Evolutionary conservation across 2,888 invertebrate genomes (phyloP).

Genomic region (Lithophane ornitopus): DNA sequence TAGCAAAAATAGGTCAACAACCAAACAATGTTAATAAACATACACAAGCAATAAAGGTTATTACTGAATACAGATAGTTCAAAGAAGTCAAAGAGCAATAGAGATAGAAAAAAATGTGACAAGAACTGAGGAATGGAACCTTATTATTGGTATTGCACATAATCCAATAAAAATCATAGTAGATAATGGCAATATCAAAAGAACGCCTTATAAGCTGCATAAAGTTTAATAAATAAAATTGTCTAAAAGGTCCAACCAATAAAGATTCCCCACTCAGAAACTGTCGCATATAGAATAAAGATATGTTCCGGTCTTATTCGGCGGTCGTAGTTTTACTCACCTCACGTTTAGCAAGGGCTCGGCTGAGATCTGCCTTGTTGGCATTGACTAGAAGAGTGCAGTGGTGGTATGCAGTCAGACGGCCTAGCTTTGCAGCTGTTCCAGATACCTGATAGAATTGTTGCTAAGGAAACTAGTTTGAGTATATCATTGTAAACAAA

Average conservation of each 20-base stretch:
- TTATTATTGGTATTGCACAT: background rate
- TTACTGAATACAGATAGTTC: constrained; percentile 3
- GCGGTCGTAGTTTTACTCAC: constrained; percentile 86
- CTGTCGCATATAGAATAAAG: constrained; percentile 1
- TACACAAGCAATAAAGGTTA: constrained; percentile 22
- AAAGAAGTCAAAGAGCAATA: constrained; percentile 20
- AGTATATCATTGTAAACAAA: constrained; percentile 9
- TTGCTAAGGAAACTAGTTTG: constrained; percentile 70
- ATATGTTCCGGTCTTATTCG: constrained; percentile 16
- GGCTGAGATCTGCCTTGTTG: constrained; percentile 94
- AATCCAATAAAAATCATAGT: background rate
- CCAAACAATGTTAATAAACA: constrained; percentile 14
- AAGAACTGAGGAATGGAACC: background rate
- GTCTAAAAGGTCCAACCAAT: background rate
- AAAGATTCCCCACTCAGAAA: background rate
- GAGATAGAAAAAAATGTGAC: constrained; percentile 10
- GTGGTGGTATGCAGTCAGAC: constrained; percentile 98
- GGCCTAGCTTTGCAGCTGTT: constrained; percentile 97
- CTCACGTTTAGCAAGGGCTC: constrained; percentile 94
- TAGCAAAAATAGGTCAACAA: constrained; percentile 27
- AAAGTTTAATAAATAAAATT: background rate
- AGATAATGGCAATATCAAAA: background rate
- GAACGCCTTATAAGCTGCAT: background rate
- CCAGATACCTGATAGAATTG: constrained; percentile 95
- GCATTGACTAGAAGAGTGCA: constrained; percentile 98